These are phyloP conservation scores for Vespertilio murinus DNA, from an alignment of 2,797 vertebrate genomes.

Conservation along the genomic window DNA sequence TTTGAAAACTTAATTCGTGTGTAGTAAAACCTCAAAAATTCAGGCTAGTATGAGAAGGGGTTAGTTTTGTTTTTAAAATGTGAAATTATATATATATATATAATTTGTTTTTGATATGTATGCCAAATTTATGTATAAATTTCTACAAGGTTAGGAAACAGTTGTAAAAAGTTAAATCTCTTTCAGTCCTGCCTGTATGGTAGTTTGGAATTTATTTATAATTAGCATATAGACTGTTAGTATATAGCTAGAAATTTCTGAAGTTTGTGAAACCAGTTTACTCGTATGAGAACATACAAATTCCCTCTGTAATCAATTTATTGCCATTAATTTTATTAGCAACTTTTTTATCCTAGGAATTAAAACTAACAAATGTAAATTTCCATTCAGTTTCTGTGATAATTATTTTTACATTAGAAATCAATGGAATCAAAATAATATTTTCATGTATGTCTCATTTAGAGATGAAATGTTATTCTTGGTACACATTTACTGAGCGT, in stretches of 20 bases:
- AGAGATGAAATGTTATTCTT: neutral
- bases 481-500: neutral
- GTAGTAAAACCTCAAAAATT: neutral
- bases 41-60: neutral
- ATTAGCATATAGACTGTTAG: conserved; percentile 13
- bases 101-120: neutral
- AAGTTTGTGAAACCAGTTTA: conserved; percentile 22
- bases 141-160: neutral
- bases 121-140: neutral
- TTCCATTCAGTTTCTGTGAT: conserved; percentile 24
- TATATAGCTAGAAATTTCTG: neutral
- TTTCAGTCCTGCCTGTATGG: neutral
- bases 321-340: conserved; percentile 43
- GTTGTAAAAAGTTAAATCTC: neutral
- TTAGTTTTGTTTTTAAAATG: neutral
- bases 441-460: neutral
- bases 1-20: neutral
- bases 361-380: conserved; percentile 7
- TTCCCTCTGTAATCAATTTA: neutral
- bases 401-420: neutral
- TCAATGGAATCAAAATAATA: neutral
- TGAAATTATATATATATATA: neutral
- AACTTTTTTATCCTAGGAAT: neutral
- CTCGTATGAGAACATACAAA: neutral
- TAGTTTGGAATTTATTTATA: neutral